These are phyloP conservation scores for Zaprionus taronus DNA, from an alignment of 1,140 invertebrate species.

Conservation along the genomic window DNA sequence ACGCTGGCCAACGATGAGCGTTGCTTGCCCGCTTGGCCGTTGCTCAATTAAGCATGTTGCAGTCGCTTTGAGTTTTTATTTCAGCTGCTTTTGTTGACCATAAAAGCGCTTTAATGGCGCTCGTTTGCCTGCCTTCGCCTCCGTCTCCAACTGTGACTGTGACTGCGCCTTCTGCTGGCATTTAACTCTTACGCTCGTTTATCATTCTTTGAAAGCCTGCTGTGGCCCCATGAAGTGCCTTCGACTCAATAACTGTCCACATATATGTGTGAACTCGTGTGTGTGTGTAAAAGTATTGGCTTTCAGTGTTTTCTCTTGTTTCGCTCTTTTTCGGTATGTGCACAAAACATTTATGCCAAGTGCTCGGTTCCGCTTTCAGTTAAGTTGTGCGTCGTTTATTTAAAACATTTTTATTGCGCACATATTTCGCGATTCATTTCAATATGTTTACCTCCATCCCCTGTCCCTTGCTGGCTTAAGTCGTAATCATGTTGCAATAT, in stretches of 20 bases:
- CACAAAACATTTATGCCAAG: slow-evolving; percentile 69
- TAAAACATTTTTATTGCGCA: slow-evolving; percentile 73
- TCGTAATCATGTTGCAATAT: slow-evolving; percentile 72
- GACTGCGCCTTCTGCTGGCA: slow-evolving; percentile 53
- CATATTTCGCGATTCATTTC: slow-evolving; percentile 76
- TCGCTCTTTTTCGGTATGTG: slow-evolving; percentile 40
- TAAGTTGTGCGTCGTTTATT: slow-evolving; percentile 70
- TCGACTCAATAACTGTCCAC: slow-evolving; percentile 25
- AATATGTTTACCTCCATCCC: slow-evolving; percentile 46
- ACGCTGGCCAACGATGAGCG: slow-evolving; percentile 20
- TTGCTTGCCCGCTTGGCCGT: neutral
- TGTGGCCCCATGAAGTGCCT: slow-evolving; percentile 59
- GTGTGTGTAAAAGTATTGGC: slow-evolving; percentile 36
- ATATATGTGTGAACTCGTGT: slow-evolving; percentile 6
- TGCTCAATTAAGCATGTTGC: slow-evolving; percentile 51
- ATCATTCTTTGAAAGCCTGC: slow-evolving; percentile 74
- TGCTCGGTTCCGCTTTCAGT: slow-evolving; percentile 40
- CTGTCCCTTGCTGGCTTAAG: slow-evolving; percentile 49
- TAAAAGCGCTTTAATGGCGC: slow-evolving; percentile 74
- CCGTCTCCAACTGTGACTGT: slow-evolving; percentile 5
- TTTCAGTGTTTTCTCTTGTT: slow-evolving; percentile 51
- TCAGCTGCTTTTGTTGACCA: slow-evolving; percentile 58
- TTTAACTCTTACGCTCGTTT: slow-evolving; percentile 79
- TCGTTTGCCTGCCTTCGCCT: slow-evolving; percentile 53
- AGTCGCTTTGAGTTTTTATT: slow-evolving; percentile 33